Evolutionary conservation across 2,113 vertebrate genomes (phyloP).

Genomic region (Capricornis sumatraensis): DNA sequence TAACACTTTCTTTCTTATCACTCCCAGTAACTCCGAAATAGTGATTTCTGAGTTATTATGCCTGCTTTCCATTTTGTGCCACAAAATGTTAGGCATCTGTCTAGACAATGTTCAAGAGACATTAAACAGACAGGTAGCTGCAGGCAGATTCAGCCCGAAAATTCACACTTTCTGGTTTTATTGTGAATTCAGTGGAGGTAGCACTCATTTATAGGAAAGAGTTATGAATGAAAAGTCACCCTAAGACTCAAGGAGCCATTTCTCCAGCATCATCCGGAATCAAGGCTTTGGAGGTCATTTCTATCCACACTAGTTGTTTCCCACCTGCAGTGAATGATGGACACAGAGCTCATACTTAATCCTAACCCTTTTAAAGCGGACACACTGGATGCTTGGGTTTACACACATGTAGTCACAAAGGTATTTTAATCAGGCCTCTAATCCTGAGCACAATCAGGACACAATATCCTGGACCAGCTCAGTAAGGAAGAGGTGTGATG

Average conservation of each 20-base stretch:
- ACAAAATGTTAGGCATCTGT: slow-evolving; percentile 39
- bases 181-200: background rate
- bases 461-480: background rate
- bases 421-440: background rate
- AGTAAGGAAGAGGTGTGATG: background rate
- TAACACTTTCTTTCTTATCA: background rate
- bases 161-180: slow-evolving; percentile 38
- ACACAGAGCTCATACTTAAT: background rate
- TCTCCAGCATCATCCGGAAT: slow-evolving; percentile 39
- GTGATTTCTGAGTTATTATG: background rate
- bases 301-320: slow-evolving; percentile 10
- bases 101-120: slow-evolving; percentile 57
- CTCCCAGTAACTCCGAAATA: background rate
- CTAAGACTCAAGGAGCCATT: background rate
- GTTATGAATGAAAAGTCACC: slow-evolving; percentile 4
- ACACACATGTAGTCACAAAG: slow-evolving; percentile 26
- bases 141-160: slow-evolving; percentile 42
- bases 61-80: background rate
- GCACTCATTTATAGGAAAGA: slow-evolving; percentile 26
- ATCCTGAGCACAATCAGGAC: background rate
- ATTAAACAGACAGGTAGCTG: slow-evolving; percentile 60
- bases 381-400: slow-evolving; percentile 25
- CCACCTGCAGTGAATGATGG: background rate
- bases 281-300: slow-evolving; percentile 41
- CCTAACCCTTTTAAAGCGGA: background rate